A percentile compares a stretch with the other conserved stretches of the same genome.
These are phyloP conservation scores for Egretta garzetta DNA, from an alignment of 2,113 vertebrate genomes.

Conservation along the genomic window DNA sequence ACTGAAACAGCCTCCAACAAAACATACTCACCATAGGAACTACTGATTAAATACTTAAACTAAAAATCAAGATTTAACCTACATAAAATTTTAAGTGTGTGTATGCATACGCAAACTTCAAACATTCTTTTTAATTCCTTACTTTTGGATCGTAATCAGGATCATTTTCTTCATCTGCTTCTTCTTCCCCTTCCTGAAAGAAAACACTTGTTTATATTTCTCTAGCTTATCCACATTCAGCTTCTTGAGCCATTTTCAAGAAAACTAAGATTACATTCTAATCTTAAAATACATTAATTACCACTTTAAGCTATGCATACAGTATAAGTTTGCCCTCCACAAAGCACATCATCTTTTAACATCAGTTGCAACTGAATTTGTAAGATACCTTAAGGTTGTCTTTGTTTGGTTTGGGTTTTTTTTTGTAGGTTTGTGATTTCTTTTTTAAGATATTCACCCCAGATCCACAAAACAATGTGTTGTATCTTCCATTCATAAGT, in stretches of 20 bases:
- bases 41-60: background rate
- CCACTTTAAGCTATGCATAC: background rate
- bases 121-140: constrained; percentile 42
- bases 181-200: constrained; percentile 95
- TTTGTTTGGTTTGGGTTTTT: background rate
- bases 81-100: background rate
- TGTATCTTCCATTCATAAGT: background rate
- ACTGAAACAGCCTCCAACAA: background rate
- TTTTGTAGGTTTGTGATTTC: background rate
- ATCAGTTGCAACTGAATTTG: background rate
- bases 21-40: background rate
- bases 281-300: background rate
- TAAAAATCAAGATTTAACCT: background rate
- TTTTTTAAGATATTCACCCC: background rate
- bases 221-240: background rate
- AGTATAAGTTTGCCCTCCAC: background rate
- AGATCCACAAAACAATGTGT: background rate
- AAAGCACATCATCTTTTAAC: background rate
- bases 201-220: background rate
- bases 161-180: constrained; percentile 98
- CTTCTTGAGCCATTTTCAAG: background rate
- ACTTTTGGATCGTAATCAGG: constrained; percentile 97
- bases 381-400: background rate
- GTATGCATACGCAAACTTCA: background rate
- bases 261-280: background rate